phyloP scores from a whole-genome alignment of 2,888 invertebrate genomes.

The Dasysyrphus albostriatus region DNA sequence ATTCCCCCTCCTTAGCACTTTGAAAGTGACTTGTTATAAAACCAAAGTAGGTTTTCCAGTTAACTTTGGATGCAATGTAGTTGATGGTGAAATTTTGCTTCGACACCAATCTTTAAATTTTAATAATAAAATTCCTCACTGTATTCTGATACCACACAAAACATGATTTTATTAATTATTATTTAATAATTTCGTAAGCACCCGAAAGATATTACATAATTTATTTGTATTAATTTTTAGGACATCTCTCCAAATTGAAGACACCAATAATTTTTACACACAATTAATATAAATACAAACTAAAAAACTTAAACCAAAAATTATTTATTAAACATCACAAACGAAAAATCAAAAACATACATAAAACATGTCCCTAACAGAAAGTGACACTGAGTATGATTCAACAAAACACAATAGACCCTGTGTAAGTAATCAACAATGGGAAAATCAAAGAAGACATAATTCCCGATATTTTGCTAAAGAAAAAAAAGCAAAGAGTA shows the following conservation, averaged over 20 bases:
- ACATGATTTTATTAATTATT: no score
- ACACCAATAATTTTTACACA: slow-evolving; percentile 2
- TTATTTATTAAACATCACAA: slow-evolving; percentile 4
- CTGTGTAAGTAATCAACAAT: slow-evolving; percentile 43
- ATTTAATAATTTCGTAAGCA: no score
- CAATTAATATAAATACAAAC: background rate
- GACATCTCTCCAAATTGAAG: slow-evolving; percentile 13
- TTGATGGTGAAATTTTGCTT: no score
- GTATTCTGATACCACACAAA: no score
- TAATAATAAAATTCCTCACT: no score
- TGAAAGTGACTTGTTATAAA: no score
- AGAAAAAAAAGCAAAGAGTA: slow-evolving; percentile 51
- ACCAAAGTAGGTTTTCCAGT: no score
- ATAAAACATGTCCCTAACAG: slow-evolving; percentile 58
- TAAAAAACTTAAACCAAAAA: background rate
- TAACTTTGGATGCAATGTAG: no score
- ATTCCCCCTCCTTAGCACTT: no score
- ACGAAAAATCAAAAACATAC: background rate
- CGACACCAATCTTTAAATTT: no score
- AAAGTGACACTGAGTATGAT: slow-evolving; percentile 69
- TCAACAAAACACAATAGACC: slow-evolving; percentile 63
- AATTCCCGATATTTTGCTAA: slow-evolving; percentile 39
- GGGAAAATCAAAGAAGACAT: slow-evolving; percentile 48
- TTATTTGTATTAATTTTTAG: slow-evolving; percentile 42
- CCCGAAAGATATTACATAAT: background rate